A percentile compares a stretch with the other conserved stretches of the same genome.
phyloP scores from a whole-genome alignment of 2,888 invertebrate species.

The Himalopsyche kuldschensis region DNA sequence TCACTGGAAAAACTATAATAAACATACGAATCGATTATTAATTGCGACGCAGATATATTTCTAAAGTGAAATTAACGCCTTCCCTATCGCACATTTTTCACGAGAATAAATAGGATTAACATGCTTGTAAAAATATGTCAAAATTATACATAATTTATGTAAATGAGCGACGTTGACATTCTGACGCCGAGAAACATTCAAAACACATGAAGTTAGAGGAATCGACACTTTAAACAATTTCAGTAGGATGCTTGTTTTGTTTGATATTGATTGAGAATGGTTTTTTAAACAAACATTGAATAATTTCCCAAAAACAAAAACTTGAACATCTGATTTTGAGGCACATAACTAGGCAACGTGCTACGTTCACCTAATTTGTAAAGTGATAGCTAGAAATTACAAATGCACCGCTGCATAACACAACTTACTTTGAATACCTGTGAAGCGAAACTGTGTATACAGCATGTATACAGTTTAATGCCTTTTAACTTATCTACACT shows the following conservation, averaged over 20 bases:
- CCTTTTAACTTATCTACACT: not conserved
- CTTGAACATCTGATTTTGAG: not conserved
- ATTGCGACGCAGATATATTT: too few relatives aligned
- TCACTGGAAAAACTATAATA: too few relatives aligned
- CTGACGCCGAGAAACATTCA: not conserved
- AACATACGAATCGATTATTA: too few relatives aligned
- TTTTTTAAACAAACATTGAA: too few relatives aligned
- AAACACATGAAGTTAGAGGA: not conserved
- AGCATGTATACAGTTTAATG: too few relatives aligned
- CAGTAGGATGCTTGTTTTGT: not conserved
- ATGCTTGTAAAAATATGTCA: not conserved
- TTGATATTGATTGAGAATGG: not conserved
- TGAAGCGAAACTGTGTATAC: not conserved
- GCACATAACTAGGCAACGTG: not conserved
- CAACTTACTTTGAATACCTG: not conserved
- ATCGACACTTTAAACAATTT: not conserved
- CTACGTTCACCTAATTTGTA: not conserved
- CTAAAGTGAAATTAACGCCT: not conserved
- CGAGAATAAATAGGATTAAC: not conserved
- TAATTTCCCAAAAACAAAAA: not conserved
- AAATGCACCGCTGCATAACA: not conserved
- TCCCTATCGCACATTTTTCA: not conserved
- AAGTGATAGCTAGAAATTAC: not conserved
- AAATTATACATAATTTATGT: not conserved
- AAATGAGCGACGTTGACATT: not conserved